These are phyloP conservation scores for Rhipidura dahli DNA, from an alignment of 2,113 vertebrate genomes.

Conservation along the genomic window DNA sequence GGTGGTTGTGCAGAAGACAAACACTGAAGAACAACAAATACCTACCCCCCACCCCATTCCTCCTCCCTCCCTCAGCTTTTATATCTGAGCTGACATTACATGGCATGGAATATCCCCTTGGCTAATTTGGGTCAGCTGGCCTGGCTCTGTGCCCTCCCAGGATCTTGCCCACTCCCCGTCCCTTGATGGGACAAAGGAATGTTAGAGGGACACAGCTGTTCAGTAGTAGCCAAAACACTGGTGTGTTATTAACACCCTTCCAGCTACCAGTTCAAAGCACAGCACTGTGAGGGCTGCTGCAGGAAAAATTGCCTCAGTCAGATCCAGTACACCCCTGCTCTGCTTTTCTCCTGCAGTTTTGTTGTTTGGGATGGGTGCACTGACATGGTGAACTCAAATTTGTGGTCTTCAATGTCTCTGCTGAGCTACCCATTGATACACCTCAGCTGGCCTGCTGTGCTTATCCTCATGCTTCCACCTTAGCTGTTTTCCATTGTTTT, in stretches of 20 bases:
- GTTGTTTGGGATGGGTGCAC: background rate
- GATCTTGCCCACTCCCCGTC: no score
- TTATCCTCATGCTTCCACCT: background rate
- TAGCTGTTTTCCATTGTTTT: background rate
- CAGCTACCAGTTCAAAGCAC: background rate
- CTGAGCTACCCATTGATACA: background rate
- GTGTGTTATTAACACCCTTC: background rate
- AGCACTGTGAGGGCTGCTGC: background rate
- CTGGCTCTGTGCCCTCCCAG: background rate
- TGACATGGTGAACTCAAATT: background rate
- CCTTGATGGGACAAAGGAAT: background rate
- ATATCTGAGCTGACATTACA: background rate
- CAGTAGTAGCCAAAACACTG: background rate
- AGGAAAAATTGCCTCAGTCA: background rate
- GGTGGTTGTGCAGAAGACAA: background rate
- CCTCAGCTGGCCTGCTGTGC: background rate
- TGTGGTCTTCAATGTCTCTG: background rate
- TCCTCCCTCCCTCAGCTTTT: background rate
- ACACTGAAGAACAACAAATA: background rate
- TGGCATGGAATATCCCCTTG: background rate
- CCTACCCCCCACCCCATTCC: no score
- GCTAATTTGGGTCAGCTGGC: background rate
- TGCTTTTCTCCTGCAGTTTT: background rate
- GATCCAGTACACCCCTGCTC: background rate
- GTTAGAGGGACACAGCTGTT: rapidly evolving